Evolutionary conservation across 2,888 invertebrate species (phyloP), one percentile per base, ranked within the genome.

Genomic region (Cacoxenus indagator): DNA sequence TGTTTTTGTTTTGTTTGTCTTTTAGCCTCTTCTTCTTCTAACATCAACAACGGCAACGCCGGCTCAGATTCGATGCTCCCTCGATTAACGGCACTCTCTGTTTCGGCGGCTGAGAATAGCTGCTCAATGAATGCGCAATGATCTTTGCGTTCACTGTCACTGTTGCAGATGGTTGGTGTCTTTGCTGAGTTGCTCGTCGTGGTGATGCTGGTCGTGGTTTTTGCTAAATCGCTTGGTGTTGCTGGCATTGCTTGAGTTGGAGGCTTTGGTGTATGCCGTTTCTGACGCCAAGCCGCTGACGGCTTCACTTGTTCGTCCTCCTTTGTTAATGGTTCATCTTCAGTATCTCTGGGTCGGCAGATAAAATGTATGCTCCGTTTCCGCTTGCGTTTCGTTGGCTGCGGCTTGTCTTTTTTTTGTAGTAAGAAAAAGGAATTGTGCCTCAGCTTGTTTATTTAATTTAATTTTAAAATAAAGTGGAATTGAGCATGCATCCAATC

Each of bases 81-180:
- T n/a, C n/a, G n/a, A 48, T 2, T 46, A n/a, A 4, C 48, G 48
- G 48, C 48, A 17, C n/a, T 48, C 64, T 62, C 37, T 46, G 37
- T 48, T 24, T 17, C 57, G 64, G 11, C 27, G 31, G 22, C 65
- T 6, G 55, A 26, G 64, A 80, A 75, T 64, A 80, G 73, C 43
- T 74, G 70, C 68, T 81, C 81, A 67, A 80, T 76, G 67, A 80
- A 80, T 65, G 73, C 71, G 59, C 74, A 70, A 65, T 77, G 78
- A 74, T 81, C 77, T 22, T 61, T n/a, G 37, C 14, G 45, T 48
- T 61, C 11, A 46, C 22, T 59, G 45, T 68, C 62, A n/a, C 4
- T 29, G 8, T 22, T 59, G 46, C 19, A 11, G 8, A 3, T 57
- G 57, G 61, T 46, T 54, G 11, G 64, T 67, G 68, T 73, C 67